A percentile compares a stretch with the other conserved stretches of the same genome.
phyloP scores from a whole-genome alignment of 2,888 invertebrate genomes.

The Habrosyne pyritoides region DNA sequence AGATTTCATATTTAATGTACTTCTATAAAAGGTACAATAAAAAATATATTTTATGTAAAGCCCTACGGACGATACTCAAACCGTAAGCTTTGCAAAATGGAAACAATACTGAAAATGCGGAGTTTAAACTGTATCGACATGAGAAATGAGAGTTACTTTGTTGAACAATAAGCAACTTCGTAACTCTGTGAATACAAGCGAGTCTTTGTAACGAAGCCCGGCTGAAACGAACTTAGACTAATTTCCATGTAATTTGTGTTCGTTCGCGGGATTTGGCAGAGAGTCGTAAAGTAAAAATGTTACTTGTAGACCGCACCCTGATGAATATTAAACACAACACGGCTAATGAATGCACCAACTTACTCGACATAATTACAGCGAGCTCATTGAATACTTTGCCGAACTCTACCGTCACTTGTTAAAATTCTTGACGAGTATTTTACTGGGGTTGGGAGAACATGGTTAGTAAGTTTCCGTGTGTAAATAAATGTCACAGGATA shows the following conservation, averaged over 20 bases:
- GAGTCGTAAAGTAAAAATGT: slow-evolving; percentile 60
- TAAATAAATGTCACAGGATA: too few species aligned
- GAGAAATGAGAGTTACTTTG: slow-evolving; percentile 13
- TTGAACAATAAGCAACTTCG: slow-evolving; percentile 41
- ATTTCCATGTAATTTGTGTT: slow-evolving; percentile 72
- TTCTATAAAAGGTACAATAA: not conserved
- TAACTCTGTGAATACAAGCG: slow-evolving; percentile 29
- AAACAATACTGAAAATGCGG: slow-evolving; percentile 1
- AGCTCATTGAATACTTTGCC: slow-evolving; percentile 71
- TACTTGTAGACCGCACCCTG: slow-evolving; percentile 51
- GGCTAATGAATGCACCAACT: slow-evolving; percentile 69
- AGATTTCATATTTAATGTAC: too few species aligned
- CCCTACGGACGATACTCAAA: not conserved
- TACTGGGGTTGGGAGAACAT: slow-evolving; percentile 29
- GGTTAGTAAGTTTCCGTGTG: too few species aligned
- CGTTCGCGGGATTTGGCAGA: slow-evolving; percentile 48
- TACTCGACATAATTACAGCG: slow-evolving; percentile 68
- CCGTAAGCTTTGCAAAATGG: not conserved
- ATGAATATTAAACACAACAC: slow-evolving; percentile 74
- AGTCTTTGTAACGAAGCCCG: slow-evolving; percentile 41
- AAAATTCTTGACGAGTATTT: slow-evolving; percentile 53
- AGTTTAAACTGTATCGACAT: slow-evolving; percentile 7
- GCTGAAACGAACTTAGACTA: slow-evolving; percentile 57
- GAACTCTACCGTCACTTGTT: slow-evolving; percentile 56
- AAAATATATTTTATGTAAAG: not conserved